Conservation (phyloP, 2,797 vertebrate genomes). For the Aeoliscus strigatus region DNA sequence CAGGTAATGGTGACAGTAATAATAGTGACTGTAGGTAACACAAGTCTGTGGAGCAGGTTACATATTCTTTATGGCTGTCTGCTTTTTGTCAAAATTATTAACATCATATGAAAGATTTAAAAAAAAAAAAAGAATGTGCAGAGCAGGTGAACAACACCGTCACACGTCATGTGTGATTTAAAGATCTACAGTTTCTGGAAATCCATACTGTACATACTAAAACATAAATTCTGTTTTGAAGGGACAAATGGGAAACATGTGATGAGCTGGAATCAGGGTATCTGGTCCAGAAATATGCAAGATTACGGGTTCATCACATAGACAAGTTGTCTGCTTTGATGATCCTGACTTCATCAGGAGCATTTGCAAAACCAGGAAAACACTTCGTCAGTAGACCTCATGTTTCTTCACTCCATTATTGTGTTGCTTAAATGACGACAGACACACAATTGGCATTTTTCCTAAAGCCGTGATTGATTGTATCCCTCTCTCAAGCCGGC, state of each 20-base stretch:
- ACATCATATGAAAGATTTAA: not conserved
- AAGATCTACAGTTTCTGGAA: slow-evolving; percentile 15
- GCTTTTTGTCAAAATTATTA: slow-evolving; percentile 25
- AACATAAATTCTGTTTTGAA: slow-evolving; percentile 23
- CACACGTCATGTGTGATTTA: slow-evolving; percentile 22
- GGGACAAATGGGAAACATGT: slow-evolving; percentile 35
- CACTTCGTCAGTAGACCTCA: slow-evolving; percentile 4
- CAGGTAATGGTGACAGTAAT: too few relatives aligned
- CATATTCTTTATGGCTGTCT: too few relatives aligned
- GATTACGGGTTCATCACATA: not conserved
- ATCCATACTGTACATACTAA: slow-evolving; percentile 18
- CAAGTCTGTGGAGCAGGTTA: not conserved
- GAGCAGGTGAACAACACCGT: slow-evolving; percentile 14
- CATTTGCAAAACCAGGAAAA: slow-evolving; percentile 4
- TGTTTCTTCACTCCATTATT: slow-evolving; percentile 19
- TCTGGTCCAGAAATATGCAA: slow-evolving; percentile 3
- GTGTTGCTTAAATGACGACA: slow-evolving; percentile 9
- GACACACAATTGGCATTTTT: slow-evolving; percentile 10
- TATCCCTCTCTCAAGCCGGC: slow-evolving; percentile 13
- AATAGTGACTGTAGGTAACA: too few relatives aligned
- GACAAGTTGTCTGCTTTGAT: not conserved
- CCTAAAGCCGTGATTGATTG: slow-evolving; percentile 43
- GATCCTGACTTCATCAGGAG: not conserved
- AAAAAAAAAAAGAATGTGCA: slow-evolving; percentile 15
- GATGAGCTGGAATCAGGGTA: slow-evolving; percentile 15